phyloP scores from a whole-genome alignment of 2,888 invertebrate species.

The Crematogaster levior region DNA sequence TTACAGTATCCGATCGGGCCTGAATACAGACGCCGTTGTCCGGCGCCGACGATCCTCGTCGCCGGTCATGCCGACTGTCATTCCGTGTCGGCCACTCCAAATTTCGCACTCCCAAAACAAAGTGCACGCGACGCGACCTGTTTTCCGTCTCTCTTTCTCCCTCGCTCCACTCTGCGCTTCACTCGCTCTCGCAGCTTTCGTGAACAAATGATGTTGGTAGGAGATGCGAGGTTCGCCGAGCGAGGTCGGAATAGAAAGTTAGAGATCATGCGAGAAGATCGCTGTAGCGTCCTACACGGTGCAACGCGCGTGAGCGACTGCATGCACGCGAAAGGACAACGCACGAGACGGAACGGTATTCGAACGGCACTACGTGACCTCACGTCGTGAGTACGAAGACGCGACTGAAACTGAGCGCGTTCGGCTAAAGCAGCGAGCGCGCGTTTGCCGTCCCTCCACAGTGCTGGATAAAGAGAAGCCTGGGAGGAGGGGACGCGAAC shows the following conservation, averaged over 20 bases:
- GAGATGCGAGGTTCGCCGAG: neutral
- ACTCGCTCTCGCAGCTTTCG: neutral
- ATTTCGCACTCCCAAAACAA: neutral
- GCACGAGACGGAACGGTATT: constrained; percentile 4
- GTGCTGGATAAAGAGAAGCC: neutral
- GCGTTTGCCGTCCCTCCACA: constrained; percentile 84
- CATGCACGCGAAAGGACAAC: constrained; percentile 49
- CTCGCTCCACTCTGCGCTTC: neutral
- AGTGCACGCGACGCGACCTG: neutral
- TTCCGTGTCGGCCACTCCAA: neutral
- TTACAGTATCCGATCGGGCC: neutral
- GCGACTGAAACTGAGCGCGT: constrained; percentile 79
- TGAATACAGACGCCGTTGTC: neutral
- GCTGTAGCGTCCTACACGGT: constrained; percentile 71
- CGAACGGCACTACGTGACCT: neutral
- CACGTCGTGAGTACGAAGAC: constrained; percentile 75
- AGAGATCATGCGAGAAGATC: constrained; percentile 37
- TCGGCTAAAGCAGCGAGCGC: constrained; percentile 87
- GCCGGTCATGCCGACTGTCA: constrained; percentile 34
- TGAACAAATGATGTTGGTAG: neutral
- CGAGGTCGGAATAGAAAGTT: constrained; percentile 82
- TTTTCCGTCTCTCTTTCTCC: constrained; percentile 10
- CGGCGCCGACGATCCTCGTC: constrained; percentile 15
- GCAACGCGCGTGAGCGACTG: constrained; percentile 75
- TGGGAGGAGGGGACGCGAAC: neutral